Evolutionary conservation across 1,140 invertebrate genomes (phyloP).

Genomic region (Kradibia gibbosae): DNA sequence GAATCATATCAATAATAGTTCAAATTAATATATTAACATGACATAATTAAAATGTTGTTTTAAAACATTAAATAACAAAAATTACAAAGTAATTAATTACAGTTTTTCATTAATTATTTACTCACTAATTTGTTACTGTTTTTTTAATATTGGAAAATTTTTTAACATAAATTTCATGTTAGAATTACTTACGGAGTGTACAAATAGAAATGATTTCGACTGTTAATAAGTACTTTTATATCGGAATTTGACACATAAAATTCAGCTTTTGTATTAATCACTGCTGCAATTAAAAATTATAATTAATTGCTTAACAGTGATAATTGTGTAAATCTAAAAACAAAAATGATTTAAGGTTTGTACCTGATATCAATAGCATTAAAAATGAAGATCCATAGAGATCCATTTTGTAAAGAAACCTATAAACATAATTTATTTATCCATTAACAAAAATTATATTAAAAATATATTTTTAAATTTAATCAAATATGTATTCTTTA

Average conservation of each 20-base stretch:
- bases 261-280: slow-evolving; percentile 47
- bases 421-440: slow-evolving; percentile 10
- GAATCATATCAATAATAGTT: too few species aligned
- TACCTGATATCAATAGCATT: slow-evolving; percentile 23
- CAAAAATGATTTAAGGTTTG: slow-evolving; percentile 17
- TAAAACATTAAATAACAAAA: too few species aligned
- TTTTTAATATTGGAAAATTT: too few species aligned
- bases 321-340: not conserved
- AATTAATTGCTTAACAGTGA: slow-evolving; percentile 8
- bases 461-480: too few species aligned
- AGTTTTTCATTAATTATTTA: too few species aligned
- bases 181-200: slow-evolving; percentile 64
- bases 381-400: not conserved
- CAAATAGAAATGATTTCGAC: slow-evolving; percentile 62
- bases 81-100: too few species aligned
- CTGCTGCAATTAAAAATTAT: slow-evolving; percentile 51
- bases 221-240: slow-evolving; percentile 65
- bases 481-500: too few species aligned
- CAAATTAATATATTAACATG: too few species aligned
- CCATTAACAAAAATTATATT: not conserved
- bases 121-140: too few species aligned
- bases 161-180: too few species aligned
- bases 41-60: too few species aligned
- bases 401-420: slow-evolving; percentile 1
- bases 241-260: slow-evolving; percentile 65